Conservation (phyloP, 2,888 invertebrate species). For the Troilus luridus region DNA sequence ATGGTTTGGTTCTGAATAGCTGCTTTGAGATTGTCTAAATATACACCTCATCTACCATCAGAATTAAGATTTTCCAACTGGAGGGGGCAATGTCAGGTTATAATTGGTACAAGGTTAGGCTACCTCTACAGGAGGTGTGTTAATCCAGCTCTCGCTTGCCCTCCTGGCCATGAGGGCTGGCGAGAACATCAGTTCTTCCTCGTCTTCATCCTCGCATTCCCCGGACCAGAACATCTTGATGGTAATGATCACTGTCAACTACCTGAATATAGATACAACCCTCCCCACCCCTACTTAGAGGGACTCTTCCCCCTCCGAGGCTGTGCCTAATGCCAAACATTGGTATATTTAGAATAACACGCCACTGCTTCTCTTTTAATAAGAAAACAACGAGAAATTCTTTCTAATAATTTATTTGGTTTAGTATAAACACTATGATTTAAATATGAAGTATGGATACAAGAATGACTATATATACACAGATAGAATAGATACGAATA, state of each 20-base stretch:
- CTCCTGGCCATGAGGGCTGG: conserved; percentile 88
- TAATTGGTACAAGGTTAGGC: conserved; percentile 60
- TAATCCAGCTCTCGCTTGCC: conserved; percentile 92
- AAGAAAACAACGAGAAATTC: neutral
- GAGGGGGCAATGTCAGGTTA: conserved; percentile 45
- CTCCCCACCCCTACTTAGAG: conserved; percentile 56
- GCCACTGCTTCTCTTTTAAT: neutral
- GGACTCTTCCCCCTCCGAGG: conserved; percentile 35
- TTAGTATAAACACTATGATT: neutral
- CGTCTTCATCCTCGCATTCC: conserved; percentile 85
- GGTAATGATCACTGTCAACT: conserved; percentile 58
- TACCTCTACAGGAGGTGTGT: conserved; percentile 90
- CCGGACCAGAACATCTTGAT: conserved; percentile 76
- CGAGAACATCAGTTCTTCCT: conserved; percentile 88
- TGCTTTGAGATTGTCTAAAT: conserved; percentile 30
- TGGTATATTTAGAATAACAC: conserved; percentile 42
- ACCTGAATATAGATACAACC: conserved; percentile 42
- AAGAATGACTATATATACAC: too few species aligned
- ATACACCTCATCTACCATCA: conserved; percentile 34
- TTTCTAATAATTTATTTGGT: neutral
- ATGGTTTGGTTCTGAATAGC: neutral
- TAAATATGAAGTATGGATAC: neutral
- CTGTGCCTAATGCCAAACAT: conserved; percentile 20
- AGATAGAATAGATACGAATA: too few species aligned
- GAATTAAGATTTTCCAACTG: conserved; percentile 31